A percentile compares a stretch with the other conserved stretches of the same genome.
These are phyloP conservation scores for Sinotaia quadrata DNA, from an alignment of 2,888 invertebrate genomes.

Conservation along the genomic window DNA sequence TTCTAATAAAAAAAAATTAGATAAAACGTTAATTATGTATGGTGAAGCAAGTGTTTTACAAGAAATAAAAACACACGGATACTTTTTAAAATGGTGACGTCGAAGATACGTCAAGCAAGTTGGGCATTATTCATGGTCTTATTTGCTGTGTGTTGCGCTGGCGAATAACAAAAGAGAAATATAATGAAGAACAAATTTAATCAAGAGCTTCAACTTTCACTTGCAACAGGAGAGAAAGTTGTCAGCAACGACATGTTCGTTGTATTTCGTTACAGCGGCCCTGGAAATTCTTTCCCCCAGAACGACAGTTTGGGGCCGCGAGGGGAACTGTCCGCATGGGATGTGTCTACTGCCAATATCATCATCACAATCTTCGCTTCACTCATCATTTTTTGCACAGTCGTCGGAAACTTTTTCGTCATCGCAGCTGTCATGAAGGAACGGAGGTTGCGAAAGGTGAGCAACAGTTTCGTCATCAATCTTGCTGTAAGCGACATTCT, in stretches of 20 bases:
- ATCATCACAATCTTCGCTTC: constrained; percentile 50
- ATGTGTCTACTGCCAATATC: constrained; percentile 28
- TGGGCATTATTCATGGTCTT: neutral
- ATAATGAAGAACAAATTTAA: too few relatives aligned
- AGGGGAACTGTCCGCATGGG: constrained; percentile 1
- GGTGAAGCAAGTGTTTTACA: too few relatives aligned
- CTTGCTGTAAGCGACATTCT: constrained; percentile 74
- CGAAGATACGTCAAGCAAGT: neutral
- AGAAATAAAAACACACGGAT: too few relatives aligned
- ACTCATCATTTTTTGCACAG: constrained; percentile 70
- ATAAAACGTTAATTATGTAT: too few relatives aligned
- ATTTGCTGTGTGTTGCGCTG: too few relatives aligned
- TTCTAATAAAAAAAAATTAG: too few relatives aligned
- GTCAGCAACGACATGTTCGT: constrained; percentile 6
- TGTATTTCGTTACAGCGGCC: constrained; percentile 11
- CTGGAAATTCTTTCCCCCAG: neutral
- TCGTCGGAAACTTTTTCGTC: constrained; percentile 74
- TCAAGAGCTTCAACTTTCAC: neutral
- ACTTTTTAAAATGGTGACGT: neutral
- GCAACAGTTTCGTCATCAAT: constrained; percentile 72
- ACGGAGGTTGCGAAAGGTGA: constrained; percentile 75
- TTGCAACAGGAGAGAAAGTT: constrained; percentile 4
- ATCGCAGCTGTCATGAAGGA: constrained; percentile 74
- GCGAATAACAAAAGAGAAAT: too few relatives aligned
- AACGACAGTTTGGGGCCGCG: constrained; percentile 1